Evolutionary conservation across 2,888 invertebrate genomes (phyloP).

Genomic region (Ennomos fuscantarius): DNA sequence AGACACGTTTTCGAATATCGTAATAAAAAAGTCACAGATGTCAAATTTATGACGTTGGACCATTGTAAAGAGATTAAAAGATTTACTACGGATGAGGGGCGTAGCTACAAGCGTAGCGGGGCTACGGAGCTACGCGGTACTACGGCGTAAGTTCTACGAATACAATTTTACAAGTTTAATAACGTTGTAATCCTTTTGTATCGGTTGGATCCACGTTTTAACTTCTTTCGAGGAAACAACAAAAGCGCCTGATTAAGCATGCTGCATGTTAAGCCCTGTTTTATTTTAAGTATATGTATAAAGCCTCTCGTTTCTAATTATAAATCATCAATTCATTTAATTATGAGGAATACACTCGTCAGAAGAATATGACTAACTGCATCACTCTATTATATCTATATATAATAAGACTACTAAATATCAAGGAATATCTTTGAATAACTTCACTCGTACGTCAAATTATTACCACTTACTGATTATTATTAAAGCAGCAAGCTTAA

Average conservation of each 20-base stretch:
- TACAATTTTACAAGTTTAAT: slow-evolving; percentile 62
- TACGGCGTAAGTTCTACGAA: slow-evolving; percentile 59
- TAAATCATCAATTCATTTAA: too few relatives aligned
- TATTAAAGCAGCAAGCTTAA: not conserved
- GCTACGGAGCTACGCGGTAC: slow-evolving; percentile 53
- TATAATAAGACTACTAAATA: too few relatives aligned
- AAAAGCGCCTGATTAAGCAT: slow-evolving; percentile 21
- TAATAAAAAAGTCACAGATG: slow-evolving; percentile 85
- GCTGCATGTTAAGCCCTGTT: slow-evolving; percentile 10
- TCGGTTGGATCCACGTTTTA: slow-evolving; percentile 37
- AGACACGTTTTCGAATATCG: slow-evolving; percentile 82
- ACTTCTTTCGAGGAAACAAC: slow-evolving; percentile 20
- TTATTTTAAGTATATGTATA: slow-evolving; percentile 7
- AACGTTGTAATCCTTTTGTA: slow-evolving; percentile 60
- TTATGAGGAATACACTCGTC: too few relatives aligned
- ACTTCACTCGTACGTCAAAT: not conserved
- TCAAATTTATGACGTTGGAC: slow-evolving; percentile 83
- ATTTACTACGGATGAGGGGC: slow-evolving; percentile 73
- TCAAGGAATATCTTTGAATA: too few relatives aligned
- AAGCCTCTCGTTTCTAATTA: too few relatives aligned
- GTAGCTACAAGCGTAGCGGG: slow-evolving; percentile 45
- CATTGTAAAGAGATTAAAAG: slow-evolving; percentile 85
- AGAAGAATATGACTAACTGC: too few relatives aligned
- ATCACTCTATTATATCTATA: too few relatives aligned
- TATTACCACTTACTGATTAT: slow-evolving; percentile 13